A percentile compares a stretch with the other conserved stretches of the same genome.
Conservation (phyloP, 2,797 vertebrate genomes). For the Anableps anableps region DNA sequence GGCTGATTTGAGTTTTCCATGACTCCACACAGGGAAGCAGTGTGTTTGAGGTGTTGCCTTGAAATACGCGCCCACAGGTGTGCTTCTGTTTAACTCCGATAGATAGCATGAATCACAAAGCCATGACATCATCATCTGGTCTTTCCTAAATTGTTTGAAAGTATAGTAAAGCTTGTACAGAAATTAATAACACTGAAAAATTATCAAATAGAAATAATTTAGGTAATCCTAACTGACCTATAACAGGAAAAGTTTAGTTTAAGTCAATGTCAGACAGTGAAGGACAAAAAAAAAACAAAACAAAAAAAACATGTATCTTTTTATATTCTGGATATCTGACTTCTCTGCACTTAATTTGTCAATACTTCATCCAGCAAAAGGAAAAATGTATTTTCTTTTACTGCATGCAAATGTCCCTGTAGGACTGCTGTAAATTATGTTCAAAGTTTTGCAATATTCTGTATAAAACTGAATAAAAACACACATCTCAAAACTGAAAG, state of each 20-base stretch:
- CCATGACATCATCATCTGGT: too few species aligned
- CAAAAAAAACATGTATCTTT: neutral
- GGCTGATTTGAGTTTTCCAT: neutral
- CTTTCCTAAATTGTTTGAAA: neutral
- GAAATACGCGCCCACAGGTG: neutral
- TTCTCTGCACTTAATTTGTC: neutral
- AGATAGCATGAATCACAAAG: neutral
- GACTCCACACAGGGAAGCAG: neutral
- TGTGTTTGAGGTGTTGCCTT: neutral
- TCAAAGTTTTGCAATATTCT: neutral
- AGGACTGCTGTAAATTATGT: neutral
- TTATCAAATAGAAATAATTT: too few species aligned
- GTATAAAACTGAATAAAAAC: neutral
- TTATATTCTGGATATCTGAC: neutral
- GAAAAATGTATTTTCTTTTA: neutral
- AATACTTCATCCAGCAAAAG: neutral
- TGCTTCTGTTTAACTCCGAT: neutral
- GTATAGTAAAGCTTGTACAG: neutral
- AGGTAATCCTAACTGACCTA: too few species aligned
- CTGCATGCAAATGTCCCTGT: neutral
- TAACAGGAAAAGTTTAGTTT: neutral
- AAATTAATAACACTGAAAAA: neutral
- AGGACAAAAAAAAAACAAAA: neutral
- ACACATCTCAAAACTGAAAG: neutral
- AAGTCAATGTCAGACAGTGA: neutral